Evolutionary conservation across 2,113 vertebrate genomes (phyloP), one percentile per base, ranked within the genome.

Genomic region (Alligator sinensis): DNA sequence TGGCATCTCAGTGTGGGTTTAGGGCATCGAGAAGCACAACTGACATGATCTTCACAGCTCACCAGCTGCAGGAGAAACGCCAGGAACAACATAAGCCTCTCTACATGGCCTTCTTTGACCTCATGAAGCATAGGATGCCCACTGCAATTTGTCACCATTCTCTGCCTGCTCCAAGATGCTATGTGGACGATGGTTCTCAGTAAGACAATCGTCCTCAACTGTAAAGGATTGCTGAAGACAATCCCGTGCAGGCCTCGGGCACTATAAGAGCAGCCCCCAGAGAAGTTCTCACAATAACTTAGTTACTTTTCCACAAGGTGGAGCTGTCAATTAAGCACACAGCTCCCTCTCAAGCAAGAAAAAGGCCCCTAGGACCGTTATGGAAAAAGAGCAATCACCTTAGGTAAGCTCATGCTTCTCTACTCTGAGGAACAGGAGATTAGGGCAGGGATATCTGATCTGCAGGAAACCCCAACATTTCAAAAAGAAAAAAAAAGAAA

Each of bases 401-500:
- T 28, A n/a, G 72, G 18, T 1, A 2, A 47, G 62, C 2, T 0
- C 1, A 1, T 72, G 27, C 75, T 66, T 3, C 74, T 90, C 47
- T 62, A 72, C 19, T 25, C 47, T 10, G 22, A 60, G 25, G 70
- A 25, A 84, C 80, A 77, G 47, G 60, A 72, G 86, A 74, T 55
- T 30, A 22, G 38, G 85, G 8, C 6, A 54, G 75, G 28, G 93
- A n/a, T 17, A 84, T 80, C 61, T 91, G 14, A 80, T 61, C 63
- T 27, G 34, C 11, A 64, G 66, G 34, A 89, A 47, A 3, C 27
- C 59, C 74, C 76, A 12, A 84, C 66, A 75, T 82, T 91, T 88
- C 58, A 76, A 80, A 74, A 28, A 38, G 86, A 30, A 89, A 63
- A 89, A 93, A 91, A 27, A 47, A 62, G 91, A 64, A 89, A 68